Base-by-base conservation (phyloP, 2,113 vertebrate genomes). In the Natator depressus region DNA sequence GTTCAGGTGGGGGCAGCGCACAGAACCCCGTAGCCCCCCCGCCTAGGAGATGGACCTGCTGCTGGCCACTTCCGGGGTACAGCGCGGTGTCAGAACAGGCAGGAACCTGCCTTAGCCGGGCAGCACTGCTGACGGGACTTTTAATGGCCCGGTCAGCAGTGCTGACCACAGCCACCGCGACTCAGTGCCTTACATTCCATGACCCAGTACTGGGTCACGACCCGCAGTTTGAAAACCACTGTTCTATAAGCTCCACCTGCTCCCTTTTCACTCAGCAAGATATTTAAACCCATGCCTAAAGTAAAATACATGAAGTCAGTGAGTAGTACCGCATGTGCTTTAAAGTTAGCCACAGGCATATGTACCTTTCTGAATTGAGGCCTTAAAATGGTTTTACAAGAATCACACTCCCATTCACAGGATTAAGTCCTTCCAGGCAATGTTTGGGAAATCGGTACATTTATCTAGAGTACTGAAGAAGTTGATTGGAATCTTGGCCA, bases 201-300 rank as follows among this genome's bases (percentile, higher is more conserved):
- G 47, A 47, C 47, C 47, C 47, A 9, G 47, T 47, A 47, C 47
- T 47, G 47, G 47, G 47, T 47, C 47, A 47, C 6, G 49, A 49
- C 49, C 20, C 53, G 2, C 8, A 54, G 53, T 54, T 54, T 54
- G 53, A 22, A 54, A 22, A 8, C 20, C 19, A 54, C 53, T 54
- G 53, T 95, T 75, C 49, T 50, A 47, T 35, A 80, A 14, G 2
- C 79, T 90, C 20, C 62, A 1, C 27, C 29, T 88, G 42, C 27
- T 80, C 82, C 17, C 72, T 94, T 57, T 91, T 72, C 25, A 84
- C 42, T 84, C 25, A 72, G 1, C 46, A 80, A 35, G 5, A 29
- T 84, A 0, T 22, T 55, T 82, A 25, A 55, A 31, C 29, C 38
- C 49, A 84, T 80, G 57, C 1, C 1, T 8, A 3, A n/a, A 53